Percentiles rank a stretch among this genome's conserved stretches.
phyloP scores from a whole-genome alignment of 2,113 vertebrate genomes.

The Micronisus gabar region DNA sequence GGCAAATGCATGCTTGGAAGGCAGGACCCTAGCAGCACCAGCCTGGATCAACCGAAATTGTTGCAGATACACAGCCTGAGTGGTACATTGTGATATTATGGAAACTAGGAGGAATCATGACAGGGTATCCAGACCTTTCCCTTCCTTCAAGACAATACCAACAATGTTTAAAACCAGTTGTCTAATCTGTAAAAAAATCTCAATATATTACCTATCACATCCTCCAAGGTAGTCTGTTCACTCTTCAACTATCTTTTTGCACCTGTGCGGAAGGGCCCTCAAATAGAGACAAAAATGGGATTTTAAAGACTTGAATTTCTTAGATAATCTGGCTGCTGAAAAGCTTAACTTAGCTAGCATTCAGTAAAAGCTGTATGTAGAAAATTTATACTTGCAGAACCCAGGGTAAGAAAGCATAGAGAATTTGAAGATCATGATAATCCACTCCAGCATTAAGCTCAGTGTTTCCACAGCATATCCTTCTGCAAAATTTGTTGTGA shows the following conservation, averaged over 20 bases:
- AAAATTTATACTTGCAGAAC: neutral
- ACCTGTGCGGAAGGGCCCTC: neutral
- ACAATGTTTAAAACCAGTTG: neutral
- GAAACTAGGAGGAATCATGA: neutral
- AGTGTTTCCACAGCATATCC: neutral
- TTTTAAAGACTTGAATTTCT: neutral
- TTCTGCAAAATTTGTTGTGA: neutral
- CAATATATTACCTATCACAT: neutral
- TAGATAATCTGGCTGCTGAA: neutral
- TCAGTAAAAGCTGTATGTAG: neutral
- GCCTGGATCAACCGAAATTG: neutral
- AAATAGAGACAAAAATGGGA: neutral
- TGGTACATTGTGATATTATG: neutral
- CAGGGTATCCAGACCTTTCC: neutral
- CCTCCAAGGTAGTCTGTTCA: neutral
- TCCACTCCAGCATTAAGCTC: neutral
- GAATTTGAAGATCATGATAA: neutral
- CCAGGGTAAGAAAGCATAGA: neutral
- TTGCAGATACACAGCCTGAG: neutral
- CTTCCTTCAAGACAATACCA: neutral
- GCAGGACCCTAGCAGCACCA: neutral
- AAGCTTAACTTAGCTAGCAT: neutral
- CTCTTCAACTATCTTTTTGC: neutral
- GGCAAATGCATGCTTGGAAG: accelerated
- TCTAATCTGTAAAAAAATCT: neutral